phyloP scores from a whole-genome alignment of 2,888 invertebrate species.

The Eulithis testata region DNA sequence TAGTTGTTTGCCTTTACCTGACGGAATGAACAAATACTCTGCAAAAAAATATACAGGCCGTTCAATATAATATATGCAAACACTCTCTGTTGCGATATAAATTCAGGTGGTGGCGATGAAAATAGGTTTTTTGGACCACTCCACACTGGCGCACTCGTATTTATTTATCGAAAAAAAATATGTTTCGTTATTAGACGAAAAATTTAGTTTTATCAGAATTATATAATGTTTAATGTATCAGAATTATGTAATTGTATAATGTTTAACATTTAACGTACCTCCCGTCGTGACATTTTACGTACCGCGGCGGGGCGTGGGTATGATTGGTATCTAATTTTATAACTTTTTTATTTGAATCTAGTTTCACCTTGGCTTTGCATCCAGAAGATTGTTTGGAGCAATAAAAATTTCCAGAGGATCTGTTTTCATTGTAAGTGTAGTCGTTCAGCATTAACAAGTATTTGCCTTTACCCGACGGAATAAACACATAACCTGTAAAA shows the following conservation, averaged over 20 bases:
- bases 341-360: conserved; percentile 10
- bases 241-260: background rate
- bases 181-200: no score
- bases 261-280: conserved; percentile 9
- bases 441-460: conserved; percentile 21
- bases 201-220: background rate
- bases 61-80: no score
- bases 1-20: conserved; percentile 16
- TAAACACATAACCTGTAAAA: conserved; percentile 22
- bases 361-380: conserved; percentile 24
- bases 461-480: conserved; percentile 22
- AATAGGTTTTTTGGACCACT: no score
- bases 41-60: background rate
- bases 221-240: background rate
- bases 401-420: conserved; percentile 8
- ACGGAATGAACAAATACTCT: conserved; percentile 28
- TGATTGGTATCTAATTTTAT: conserved; percentile 2
- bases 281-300: conserved; percentile 31
- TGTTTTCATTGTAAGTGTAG: conserved; percentile 25
- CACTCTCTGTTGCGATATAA: no score
- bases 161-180: no score
- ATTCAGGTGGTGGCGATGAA: no score
- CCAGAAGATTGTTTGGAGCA: conserved; percentile 21
- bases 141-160: no score
- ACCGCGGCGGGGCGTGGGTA: conserved; percentile 46